A percentile compares a stretch with the other conserved stretches of the same genome.
Conservation (phyloP, 1,140 invertebrate genomes). For the Branchinecta lindahli region DNA sequence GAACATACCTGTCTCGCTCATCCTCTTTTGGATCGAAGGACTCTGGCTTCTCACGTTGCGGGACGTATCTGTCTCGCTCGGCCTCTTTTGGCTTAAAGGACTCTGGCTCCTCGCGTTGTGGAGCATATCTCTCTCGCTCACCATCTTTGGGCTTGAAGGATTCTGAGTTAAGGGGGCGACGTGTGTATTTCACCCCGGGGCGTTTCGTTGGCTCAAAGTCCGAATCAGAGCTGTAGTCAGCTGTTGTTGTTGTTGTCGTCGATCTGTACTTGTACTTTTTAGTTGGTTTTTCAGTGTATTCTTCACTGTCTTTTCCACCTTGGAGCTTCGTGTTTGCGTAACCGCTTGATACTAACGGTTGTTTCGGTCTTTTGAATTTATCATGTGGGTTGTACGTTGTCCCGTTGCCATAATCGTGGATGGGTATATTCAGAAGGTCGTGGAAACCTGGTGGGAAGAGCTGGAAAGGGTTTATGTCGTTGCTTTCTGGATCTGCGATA, state of each 20-base stretch:
- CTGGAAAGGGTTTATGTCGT: conserved; percentile 20
- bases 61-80: neutral
- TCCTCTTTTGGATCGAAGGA: neutral
- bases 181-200: conserved; percentile 12
- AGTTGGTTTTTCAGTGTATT: neutral
- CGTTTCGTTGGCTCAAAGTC: conserved; percentile 1
- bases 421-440: conserved; percentile 17
- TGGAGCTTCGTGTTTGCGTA: conserved; percentile 20
- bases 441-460: conserved; percentile 19
- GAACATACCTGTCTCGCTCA: neutral
- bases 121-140: neutral
- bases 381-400: conserved; percentile 20
- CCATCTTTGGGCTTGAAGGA: neutral
- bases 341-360: conserved; percentile 18
- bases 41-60: neutral
- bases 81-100: neutral
- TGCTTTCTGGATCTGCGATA: conserved; percentile 17
- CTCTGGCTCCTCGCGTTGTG: neutral
- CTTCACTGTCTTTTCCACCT: conserved; percentile 13
- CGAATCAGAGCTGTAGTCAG: conserved; percentile 11
- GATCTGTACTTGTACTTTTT: conserved; percentile 7
- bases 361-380: conserved; percentile 19
- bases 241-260: conserved; percentile 10
- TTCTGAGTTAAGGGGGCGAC: neutral
- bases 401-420: conserved; percentile 20